phyloP scores from a whole-genome alignment of 1,140 invertebrate species.

The Apis mellifera region DNA sequence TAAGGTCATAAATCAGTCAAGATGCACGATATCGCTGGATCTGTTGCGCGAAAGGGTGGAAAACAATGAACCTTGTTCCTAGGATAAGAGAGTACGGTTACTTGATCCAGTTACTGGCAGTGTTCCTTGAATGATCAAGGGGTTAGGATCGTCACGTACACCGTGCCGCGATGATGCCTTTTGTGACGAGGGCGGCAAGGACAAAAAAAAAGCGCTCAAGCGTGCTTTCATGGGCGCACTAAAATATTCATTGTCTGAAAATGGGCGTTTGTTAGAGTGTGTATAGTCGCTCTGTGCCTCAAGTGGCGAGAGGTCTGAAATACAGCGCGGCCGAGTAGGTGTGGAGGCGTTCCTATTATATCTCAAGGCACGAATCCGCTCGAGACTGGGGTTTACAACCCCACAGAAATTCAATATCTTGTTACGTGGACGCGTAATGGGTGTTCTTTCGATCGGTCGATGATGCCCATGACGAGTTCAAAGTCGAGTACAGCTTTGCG shows the following conservation, averaged over 20 bases:
- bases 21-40: conserved; percentile 37
- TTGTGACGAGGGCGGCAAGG: conserved; percentile 52
- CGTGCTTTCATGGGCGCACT: conserved; percentile 61
- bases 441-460: conserved; percentile 49
- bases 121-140: conserved; percentile 62
- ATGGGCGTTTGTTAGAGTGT: conserved; percentile 68
- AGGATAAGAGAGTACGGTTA: conserved; percentile 48
- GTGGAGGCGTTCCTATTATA: conserved; percentile 67
- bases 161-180: conserved; percentile 56
- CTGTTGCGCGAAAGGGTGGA: conserved; percentile 30
- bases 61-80: conserved; percentile 42
- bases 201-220: conserved; percentile 56
- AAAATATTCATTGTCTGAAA: conserved; percentile 74
- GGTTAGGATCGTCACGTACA: conserved; percentile 52
- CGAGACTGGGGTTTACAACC: conserved; percentile 42
- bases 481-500: conserved; percentile 48
- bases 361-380: conserved; percentile 59
- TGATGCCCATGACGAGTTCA: conserved; percentile 12
- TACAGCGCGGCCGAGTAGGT: conserved; percentile 42
- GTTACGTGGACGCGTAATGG: conserved; percentile 59
- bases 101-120: conserved; percentile 62
- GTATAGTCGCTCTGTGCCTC: conserved; percentile 49
- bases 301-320: conserved; percentile 52
- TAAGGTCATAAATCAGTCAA: conserved; percentile 34
- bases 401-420: conserved; percentile 65